Percentiles rank a stretch among this genome's conserved stretches.
Conservation (phyloP, 2,888 invertebrate species). For the Epiblema foenella region DNA sequence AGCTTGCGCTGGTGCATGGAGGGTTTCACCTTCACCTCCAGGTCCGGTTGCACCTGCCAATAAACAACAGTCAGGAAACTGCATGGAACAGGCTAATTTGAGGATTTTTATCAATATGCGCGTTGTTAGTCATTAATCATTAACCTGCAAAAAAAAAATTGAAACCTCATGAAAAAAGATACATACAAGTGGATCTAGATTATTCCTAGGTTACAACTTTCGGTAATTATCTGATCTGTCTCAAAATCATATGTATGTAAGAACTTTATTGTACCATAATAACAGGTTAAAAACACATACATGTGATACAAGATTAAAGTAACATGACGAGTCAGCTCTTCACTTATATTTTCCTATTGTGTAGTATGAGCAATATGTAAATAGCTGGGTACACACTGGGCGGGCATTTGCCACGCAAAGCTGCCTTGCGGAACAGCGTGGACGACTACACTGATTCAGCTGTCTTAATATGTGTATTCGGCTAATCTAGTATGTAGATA, state of each 20-base stretch:
- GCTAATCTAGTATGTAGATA: too few relatives aligned
- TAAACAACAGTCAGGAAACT: slow-evolving; percentile 3
- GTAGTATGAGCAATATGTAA: not conserved
- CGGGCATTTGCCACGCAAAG: too few relatives aligned
- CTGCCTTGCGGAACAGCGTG: too few relatives aligned
- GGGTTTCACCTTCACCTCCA: slow-evolving; percentile 98
- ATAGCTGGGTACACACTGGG: too few relatives aligned
- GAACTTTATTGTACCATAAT: too few relatives aligned
- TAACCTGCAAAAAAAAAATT: too few relatives aligned
- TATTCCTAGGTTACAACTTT: not conserved
- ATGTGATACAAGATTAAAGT: too few relatives aligned
- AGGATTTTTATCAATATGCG: not conserved
- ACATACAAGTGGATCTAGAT: too few relatives aligned
- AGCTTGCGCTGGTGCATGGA: slow-evolving; percentile 92
- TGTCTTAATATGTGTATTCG: not conserved
- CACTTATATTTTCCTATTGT: not conserved
- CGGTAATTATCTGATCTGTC: not conserved
- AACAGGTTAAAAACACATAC: too few relatives aligned
- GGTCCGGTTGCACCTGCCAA: slow-evolving; percentile 89
- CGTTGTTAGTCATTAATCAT: too few relatives aligned
- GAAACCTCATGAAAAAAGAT: too few relatives aligned
- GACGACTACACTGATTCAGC: not conserved
- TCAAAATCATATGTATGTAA: not conserved
- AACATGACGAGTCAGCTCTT: too few relatives aligned
- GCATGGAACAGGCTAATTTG: not conserved